phyloP scores from a whole-genome alignment of 2,888 invertebrate genomes.

The Bruchidius siliquastri region DNA sequence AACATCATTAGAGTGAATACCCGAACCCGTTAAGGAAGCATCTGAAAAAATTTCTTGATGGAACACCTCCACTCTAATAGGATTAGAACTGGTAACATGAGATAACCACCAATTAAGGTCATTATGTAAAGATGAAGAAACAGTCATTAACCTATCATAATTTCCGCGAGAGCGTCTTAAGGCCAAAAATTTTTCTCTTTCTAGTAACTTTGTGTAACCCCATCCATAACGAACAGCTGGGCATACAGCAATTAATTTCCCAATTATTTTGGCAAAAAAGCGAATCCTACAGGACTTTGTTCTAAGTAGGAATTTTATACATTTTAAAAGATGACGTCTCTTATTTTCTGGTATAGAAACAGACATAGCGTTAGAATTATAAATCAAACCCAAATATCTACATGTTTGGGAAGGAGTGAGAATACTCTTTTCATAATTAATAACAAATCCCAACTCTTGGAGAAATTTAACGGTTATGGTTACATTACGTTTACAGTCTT shows the following conservation, averaged over 20 bases:
- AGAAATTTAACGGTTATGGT: conserved; percentile 9
- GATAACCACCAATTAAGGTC: conserved; percentile 25
- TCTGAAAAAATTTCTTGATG: conserved; percentile 3
- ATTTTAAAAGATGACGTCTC: neutral
- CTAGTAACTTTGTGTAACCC: conserved; percentile 18
- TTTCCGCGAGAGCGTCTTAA: conserved; percentile 10
- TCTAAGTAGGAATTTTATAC: conserved; percentile 1
- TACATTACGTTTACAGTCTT: conserved; percentile 13
- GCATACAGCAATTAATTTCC: conserved; percentile 9
- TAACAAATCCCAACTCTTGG: conserved; percentile 17
- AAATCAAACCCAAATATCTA: conserved; percentile 21
- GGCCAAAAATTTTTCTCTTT: conserved; percentile 18
- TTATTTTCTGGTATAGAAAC: conserved; percentile 7
- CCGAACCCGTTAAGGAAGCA: conserved; percentile 1
- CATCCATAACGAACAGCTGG: conserved; percentile 12
- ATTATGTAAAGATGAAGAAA: conserved; percentile 7
- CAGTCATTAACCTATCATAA: conserved; percentile 17
- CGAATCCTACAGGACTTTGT: conserved; percentile 7
- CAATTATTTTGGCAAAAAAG: conserved; percentile 9
- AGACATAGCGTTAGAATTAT: conserved; percentile 13
- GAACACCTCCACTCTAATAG: conserved; percentile 9
- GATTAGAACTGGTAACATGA: conserved; percentile 9
- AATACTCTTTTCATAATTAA: conserved; percentile 18
- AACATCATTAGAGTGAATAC: neutral
- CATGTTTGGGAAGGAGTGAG: conserved; percentile 11